These are phyloP conservation scores for Chaunax sp. DNA, from an alignment of 2,797 vertebrate species.

Conservation along the genomic window DNA sequence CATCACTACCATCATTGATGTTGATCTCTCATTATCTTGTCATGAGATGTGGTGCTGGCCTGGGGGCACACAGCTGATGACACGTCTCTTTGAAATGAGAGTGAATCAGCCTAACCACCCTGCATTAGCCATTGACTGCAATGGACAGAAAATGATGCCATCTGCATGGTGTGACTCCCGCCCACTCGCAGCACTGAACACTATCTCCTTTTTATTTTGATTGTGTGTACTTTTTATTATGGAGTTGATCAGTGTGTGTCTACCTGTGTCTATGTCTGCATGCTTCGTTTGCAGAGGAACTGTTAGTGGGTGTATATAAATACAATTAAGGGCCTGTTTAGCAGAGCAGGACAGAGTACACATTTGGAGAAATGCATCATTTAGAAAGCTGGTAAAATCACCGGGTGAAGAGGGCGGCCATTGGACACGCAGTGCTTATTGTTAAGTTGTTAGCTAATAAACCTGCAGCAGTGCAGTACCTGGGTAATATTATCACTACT, in stretches of 20 bases:
- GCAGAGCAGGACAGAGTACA: conserved; percentile 26
- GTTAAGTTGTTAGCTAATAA: conserved; percentile 43
- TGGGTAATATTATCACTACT: background rate
- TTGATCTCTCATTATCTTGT: conserved; percentile 61
- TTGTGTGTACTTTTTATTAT: conserved; percentile 57
- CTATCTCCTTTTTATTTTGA: conserved; percentile 63
- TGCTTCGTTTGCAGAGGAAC: conserved; percentile 19
- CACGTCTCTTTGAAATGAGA: conserved; percentile 38
- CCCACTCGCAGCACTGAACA: conserved; percentile 42
- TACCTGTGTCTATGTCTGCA: background rate
- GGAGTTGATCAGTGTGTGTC: conserved; percentile 26
- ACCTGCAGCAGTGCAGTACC: too few species aligned
- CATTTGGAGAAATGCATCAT: conserved; percentile 31
- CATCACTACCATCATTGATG: conserved; percentile 55
- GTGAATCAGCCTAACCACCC: conserved; percentile 23
- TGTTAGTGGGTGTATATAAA: background rate
- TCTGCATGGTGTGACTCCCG: conserved; percentile 55
- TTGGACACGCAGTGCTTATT: conserved; percentile 30
- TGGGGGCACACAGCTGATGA: conserved; percentile 20
- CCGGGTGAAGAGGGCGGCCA: conserved; percentile 17
- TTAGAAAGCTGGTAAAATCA: conserved; percentile 27
- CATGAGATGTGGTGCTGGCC: conserved; percentile 39
- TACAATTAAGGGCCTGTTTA: conserved; percentile 26
- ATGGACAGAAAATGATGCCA: conserved; percentile 55
- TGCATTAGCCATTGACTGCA: conserved; percentile 44